Evolutionary conservation across 1,140 invertebrate species (phyloP).

Genomic region (Drosophila rufa): DNA sequence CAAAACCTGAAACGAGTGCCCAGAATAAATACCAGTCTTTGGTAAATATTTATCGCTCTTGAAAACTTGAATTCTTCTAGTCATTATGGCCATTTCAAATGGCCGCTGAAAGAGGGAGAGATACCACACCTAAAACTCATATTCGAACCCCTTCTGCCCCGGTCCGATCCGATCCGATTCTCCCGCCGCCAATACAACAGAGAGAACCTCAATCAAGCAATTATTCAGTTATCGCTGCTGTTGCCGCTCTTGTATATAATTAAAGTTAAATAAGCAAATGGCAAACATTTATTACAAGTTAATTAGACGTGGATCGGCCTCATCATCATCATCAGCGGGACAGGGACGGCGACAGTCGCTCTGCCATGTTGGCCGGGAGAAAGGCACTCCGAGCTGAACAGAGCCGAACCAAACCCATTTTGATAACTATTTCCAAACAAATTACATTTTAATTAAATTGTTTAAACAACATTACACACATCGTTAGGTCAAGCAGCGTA

Average conservation of each 20-base stretch:
- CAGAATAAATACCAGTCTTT: slow-evolving; percentile 5
- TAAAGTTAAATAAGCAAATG: slow-evolving; percentile 83
- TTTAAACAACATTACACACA: slow-evolving; percentile 85
- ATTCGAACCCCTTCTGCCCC: slow-evolving; percentile 2
- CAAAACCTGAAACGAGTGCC: not conserved
- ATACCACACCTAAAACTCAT: slow-evolving; percentile 34
- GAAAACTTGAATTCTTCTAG: slow-evolving; percentile 2
- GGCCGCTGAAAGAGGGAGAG: slow-evolving; percentile 8
- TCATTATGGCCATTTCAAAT: slow-evolving; percentile 28
- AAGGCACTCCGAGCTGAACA: slow-evolving; percentile 8
- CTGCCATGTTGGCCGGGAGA: not conserved
- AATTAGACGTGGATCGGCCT: slow-evolving; percentile 79
- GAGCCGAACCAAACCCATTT: slow-evolving; percentile 65
- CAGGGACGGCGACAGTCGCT: slow-evolving; percentile 2
- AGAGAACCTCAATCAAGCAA: slow-evolving; percentile 56
- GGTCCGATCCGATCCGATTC: not conserved
- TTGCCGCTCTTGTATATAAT: slow-evolving; percentile 58
- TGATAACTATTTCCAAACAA: slow-evolving; percentile 84
- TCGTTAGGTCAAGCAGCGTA: slow-evolving; percentile 83
- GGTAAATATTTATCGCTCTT: not conserved
- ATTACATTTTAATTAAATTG: slow-evolving; percentile 85
- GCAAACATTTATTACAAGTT: slow-evolving; percentile 83
- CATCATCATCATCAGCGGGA: slow-evolving; percentile 68
- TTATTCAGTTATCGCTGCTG: slow-evolving; percentile 63
- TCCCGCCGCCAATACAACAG: slow-evolving; percentile 21